Percentiles rank a stretch among this genome's conserved stretches.
phyloP scores from a whole-genome alignment of 2,113 vertebrate genomes.

The Aegithalos caudatus region DNA sequence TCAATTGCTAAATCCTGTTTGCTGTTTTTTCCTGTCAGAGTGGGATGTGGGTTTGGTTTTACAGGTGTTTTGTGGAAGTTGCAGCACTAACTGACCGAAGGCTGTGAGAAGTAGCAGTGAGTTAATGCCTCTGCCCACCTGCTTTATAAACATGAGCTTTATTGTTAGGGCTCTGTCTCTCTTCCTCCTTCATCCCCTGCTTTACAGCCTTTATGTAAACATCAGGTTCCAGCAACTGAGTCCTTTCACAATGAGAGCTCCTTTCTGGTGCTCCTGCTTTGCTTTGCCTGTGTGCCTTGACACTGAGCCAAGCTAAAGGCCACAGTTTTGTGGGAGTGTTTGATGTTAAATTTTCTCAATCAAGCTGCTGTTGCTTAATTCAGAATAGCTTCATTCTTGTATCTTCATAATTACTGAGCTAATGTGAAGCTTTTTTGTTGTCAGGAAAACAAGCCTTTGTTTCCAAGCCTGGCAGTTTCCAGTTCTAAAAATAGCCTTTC shows the following conservation, averaged over 20 bases:
- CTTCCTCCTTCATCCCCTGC: not conserved
- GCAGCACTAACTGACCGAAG: not conserved
- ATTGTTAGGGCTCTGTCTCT: not conserved
- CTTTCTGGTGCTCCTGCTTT: not conserved
- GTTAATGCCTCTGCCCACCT: not conserved
- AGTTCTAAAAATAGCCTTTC: not conserved
- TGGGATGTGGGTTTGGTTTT: not conserved
- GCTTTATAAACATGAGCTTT: not conserved
- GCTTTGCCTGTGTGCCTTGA: not conserved
- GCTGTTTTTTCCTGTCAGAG: accelerated
- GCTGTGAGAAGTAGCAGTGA: not conserved
- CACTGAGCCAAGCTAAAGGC: not conserved
- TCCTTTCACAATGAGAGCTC: not conserved
- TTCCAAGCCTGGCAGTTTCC: not conserved
- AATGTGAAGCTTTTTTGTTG: not conserved
- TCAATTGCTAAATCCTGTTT: not conserved
- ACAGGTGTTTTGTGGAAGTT: not conserved
- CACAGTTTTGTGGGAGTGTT: not conserved
- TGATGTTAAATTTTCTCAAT: not conserved
- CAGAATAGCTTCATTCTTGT: not conserved
- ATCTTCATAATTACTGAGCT: not conserved
- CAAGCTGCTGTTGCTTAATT: not conserved
- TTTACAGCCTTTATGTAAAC: not conserved
- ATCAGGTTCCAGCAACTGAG: not conserved
- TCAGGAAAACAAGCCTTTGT: not conserved